Evolutionary conservation across 2,888 invertebrate genomes (phyloP), one percentile per base, ranked within the genome.

Genomic region (Thecophora atra): DNA sequence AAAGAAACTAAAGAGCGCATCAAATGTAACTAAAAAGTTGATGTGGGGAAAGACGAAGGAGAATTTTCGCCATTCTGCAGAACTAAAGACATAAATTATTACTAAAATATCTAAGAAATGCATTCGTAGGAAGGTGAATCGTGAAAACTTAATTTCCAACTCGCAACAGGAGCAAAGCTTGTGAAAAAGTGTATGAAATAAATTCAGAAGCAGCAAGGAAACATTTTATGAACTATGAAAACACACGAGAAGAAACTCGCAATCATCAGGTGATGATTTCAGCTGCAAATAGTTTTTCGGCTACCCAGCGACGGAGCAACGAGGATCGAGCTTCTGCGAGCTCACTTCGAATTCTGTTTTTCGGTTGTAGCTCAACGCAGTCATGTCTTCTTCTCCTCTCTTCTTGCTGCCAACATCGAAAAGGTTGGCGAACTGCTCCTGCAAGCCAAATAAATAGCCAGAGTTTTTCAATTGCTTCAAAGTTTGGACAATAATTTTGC

Each of bases 381-480:
- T 37, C 11, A 6, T 2, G 6, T 11, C 37, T 37, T 37, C 37
- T 11, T 37, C 37, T 8, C 37, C 37, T 30, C 28, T 3, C 67
- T 30, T 54, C 67, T 28, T 56, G 19, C n/a, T 37, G n/a, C 5
- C n/a, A 37, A 21, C 47, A 21, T 47, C 52, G 19, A 54, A 11
- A 30, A 24, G 42, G 11, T 47, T 1, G 47, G 47, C n/a, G 47
- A 15, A n/a, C 47, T 47, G 47, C 15, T 51, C 28, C 51, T 28
- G 73, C 76, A 77, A 76, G 76, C 75, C 73, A 77, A 78, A 77
- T 75, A 76, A 78, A 77, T 77, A 79, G 76, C 76, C 75, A 75
- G 75, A 77, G 77, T 78, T 78, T 81, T 81, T 82, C 81, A 81
- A 82, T 81, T 81, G 79, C 77, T 78, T 73, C 26, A 62, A 78